Conservation (phyloP, 2,113 vertebrate genomes). For the Anhinga anhinga region DNA sequence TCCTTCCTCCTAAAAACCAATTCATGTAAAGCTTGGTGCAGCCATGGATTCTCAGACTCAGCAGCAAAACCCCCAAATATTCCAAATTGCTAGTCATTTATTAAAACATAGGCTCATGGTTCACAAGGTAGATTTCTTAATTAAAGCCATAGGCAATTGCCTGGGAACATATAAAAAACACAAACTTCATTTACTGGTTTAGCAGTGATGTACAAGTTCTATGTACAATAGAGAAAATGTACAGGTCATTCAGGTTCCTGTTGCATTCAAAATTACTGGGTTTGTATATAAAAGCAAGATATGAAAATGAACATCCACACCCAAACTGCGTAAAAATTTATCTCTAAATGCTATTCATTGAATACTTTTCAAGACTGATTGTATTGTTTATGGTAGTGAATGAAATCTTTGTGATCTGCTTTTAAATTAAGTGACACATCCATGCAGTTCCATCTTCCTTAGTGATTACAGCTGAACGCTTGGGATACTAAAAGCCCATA, state of each 20-base stretch:
- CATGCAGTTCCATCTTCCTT: neutral
- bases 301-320: neutral
- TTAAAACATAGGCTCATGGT: neutral
- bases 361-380: slow-evolving; percentile 23
- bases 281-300: neutral
- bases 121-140: neutral
- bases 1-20: neutral
- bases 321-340: neutral
- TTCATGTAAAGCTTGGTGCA: neutral
- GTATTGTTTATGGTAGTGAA: slow-evolving; percentile 4
- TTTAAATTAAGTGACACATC: slow-evolving; percentile 29
- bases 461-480: slow-evolving; percentile 29
- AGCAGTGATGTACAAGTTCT: neutral
- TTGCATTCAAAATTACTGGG: neutral
- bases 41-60: neutral
- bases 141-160: neutral
- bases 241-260: neutral
- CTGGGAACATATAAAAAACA: neutral
- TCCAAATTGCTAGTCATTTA: neutral
- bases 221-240: neutral
- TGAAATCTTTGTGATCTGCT: slow-evolving; percentile 27
- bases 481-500: slow-evolving; percentile 17
- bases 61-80: neutral
- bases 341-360: neutral
- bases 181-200: neutral